Conservation (phyloP, 2,113 vertebrate species). For the Peucedramus taeniatus region DNA sequence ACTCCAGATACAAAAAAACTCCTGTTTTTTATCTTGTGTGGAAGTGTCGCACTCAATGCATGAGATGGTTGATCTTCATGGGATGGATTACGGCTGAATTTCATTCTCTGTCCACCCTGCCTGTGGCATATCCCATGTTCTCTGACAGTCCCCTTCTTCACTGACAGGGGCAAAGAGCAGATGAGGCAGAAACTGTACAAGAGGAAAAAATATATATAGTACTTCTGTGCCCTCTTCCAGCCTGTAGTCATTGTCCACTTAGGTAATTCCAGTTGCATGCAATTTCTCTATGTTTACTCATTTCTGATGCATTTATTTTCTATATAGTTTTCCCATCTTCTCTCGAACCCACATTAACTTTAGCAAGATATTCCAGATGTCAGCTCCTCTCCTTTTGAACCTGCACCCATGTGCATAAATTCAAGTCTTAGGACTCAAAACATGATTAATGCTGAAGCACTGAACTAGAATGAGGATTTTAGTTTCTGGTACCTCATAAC, state of each 20-base stretch:
- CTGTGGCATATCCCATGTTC: not conserved
- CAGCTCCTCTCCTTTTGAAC: not conserved
- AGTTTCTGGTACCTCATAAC: not conserved
- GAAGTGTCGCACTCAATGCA: not conserved
- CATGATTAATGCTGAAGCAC: not conserved
- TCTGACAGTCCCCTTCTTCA: not conserved
- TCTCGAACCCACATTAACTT: not conserved
- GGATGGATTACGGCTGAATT: not conserved
- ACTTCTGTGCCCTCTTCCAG: not conserved
- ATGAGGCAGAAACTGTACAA: not conserved
- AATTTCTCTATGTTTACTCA: not conserved
- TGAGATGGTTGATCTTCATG: not conserved
- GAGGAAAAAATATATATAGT: not conserved
- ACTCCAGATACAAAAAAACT: not conserved
- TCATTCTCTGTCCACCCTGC: not conserved
- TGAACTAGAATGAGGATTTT: not conserved
- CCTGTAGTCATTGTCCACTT: not conserved
- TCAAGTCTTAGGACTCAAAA: not conserved
- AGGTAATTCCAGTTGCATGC: not conserved
- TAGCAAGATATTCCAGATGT: not conserved
- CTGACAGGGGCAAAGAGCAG: not conserved
- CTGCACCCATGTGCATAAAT: not conserved
- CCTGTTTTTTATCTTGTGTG: not conserved
- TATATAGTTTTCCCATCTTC: not conserved
- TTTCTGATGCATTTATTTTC: not conserved